phyloP scores from a whole-genome alignment of 2,888 invertebrate species.

The Hetaerina titia region DNA sequence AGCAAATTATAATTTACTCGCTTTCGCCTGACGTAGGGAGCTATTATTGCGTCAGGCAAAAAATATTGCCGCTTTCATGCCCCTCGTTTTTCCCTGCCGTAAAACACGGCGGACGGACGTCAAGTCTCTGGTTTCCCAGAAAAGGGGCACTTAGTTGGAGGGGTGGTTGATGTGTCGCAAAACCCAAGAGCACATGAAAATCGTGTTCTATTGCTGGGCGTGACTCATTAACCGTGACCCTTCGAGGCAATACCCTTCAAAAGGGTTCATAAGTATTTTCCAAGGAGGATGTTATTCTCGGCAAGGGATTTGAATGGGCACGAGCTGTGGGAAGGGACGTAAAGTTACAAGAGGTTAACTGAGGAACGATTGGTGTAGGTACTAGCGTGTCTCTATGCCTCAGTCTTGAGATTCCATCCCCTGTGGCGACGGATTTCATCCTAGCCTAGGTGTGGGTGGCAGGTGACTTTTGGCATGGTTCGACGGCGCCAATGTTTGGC shows the following conservation, averaged over 20 bases:
- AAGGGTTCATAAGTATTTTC: neutral
- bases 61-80: neutral
- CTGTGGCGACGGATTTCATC: neutral
- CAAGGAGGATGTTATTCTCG: neutral
- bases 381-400: neutral
- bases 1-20: constrained; percentile 15
- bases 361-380: neutral
- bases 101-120: constrained; percentile 16
- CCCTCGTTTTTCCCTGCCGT: neutral
- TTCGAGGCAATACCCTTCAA: neutral
- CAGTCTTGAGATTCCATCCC: neutral
- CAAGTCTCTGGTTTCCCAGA: neutral
- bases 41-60: neutral
- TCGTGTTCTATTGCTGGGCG: constrained; percentile 41
- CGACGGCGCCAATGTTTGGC: too few relatives aligned
- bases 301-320: neutral
- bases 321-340: neutral
- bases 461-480: too few relatives aligned
- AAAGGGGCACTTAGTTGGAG: neutral
- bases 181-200: constrained; percentile 41
- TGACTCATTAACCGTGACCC: constrained; percentile 44
- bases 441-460: neutral
- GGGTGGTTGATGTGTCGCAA: neutral
- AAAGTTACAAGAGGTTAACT: neutral
- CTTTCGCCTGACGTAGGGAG: neutral